Evolutionary conservation across 92 coral and sea anemone genomes (phyloP), one percentile per base, ranked within the genome.

Genomic region (Umimayanthus kanabou): DNA sequence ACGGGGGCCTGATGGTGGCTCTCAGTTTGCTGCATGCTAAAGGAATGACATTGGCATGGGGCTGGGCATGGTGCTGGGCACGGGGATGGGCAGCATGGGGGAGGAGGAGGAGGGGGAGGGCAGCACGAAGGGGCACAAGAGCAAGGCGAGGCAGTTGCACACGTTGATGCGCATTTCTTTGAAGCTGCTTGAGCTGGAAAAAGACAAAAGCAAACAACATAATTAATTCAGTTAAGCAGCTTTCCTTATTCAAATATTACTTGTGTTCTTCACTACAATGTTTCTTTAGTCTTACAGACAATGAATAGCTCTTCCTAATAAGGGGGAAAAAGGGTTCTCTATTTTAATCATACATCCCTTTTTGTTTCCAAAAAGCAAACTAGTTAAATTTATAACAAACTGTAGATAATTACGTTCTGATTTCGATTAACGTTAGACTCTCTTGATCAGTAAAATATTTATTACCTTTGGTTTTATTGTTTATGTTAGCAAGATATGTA

Each of bases 101-200:
- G 72, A 23, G 45, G 70, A 74, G 88, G 80, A 5, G 91, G 85
- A 9, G 98, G 75, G 22, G 91, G 91, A 3, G 92, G 81, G 9
- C 93, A 89, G 69, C 95, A 93, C 1, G 95, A 86, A n/a, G 97
- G 93, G 16, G 96, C 93, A 65, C 96, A 94, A 23, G 95, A 13
- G 40, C 94, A 90, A 58, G 95, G 90, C 78, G 94, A 95, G 22
- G 86, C 15, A 47, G 73, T 76, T 30, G 85, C 66, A 80, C 98
- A 92, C 1, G 76, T 16, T 4, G 91, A 80, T 22, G 84, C 94
- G 65, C 94, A 95, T 85, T 95, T 95, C 98, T 95, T 95, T n/a
- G 98, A 85, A 64, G 93, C 98, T 66, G 49, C 50, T 83, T 83
- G 76, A 83, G 77, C 87, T 83, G 78, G 47, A 81, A 47, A 37